A percentile compares a stretch with the other conserved stretches of the same genome.
Conservation (phyloP, 2,888 invertebrate species). For the Phortica okadai region DNA sequence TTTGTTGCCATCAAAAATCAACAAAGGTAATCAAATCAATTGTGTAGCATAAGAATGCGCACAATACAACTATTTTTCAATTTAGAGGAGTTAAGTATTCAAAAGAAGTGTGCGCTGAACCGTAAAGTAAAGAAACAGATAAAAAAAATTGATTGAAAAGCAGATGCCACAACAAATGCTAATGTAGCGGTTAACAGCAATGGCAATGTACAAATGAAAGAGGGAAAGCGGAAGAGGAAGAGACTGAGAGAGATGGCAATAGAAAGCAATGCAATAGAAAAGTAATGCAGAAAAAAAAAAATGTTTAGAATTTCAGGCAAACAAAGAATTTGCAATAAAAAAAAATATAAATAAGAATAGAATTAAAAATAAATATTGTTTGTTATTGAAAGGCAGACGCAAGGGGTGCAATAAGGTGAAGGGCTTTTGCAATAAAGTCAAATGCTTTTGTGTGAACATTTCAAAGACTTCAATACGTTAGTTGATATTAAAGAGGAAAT, state of each 20-base stretch:
- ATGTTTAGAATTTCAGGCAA: background rate
- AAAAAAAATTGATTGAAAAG: conserved; percentile 22
- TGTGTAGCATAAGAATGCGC: too few relatives aligned
- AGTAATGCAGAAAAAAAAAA: background rate
- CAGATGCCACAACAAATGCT: conserved; percentile 21
- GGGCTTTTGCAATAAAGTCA: too few relatives aligned
- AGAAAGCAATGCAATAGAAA: background rate
- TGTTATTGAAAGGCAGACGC: background rate
- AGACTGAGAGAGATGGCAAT: background rate
- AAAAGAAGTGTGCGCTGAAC: background rate
- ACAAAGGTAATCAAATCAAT: too few relatives aligned
- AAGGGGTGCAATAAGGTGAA: background rate
- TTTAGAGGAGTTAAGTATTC: too few relatives aligned
- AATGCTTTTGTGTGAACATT: too few relatives aligned
- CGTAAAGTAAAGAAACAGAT: background rate
- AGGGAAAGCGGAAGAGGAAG: background rate
- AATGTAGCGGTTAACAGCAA: background rate
- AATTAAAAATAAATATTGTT: conserved; percentile 11
- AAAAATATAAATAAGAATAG: background rate
- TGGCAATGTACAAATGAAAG: background rate
- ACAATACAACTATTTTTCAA: background rate
- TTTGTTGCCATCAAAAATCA: background rate
- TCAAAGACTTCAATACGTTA: too few relatives aligned
- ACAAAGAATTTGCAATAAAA: conserved; percentile 4
- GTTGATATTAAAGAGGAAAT: too few relatives aligned